Conservation (phyloP, 2,888 invertebrate species). For the Scaptomyza polygonia region DNA sequence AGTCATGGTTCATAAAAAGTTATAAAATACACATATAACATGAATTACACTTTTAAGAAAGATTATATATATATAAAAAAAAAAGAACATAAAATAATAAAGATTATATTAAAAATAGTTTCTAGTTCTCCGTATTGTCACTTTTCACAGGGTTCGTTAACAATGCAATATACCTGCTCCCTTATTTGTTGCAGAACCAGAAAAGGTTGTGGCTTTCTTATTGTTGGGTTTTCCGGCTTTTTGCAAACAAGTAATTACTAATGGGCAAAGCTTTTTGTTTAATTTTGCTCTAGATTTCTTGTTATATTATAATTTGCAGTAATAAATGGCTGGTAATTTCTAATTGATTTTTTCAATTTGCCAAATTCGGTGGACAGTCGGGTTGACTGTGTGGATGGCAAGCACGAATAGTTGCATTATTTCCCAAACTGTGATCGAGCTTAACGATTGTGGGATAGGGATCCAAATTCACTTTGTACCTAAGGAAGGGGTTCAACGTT, state of each 20-base stretch:
- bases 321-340: too few species aligned
- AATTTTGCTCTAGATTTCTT: too few species aligned
- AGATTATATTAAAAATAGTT: conserved; percentile 72
- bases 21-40: conserved; percentile 63
- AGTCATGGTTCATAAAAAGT: conserved; percentile 63
- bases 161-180: too few species aligned
- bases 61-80: conserved; percentile 71
- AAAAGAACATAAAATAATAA: conserved; percentile 55
- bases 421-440: conserved; percentile 92
- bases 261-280: too few species aligned
- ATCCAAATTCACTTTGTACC: conserved; percentile 95
- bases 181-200: too few species aligned
- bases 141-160: background rate
- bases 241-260: too few species aligned
- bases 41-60: conserved; percentile 78
- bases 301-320: too few species aligned
- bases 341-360: conserved; percentile 85
- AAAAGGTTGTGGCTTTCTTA: too few species aligned
- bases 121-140: background rate
- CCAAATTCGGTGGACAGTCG: conserved; percentile 95
- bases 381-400: conserved; percentile 96
- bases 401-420: conserved; percentile 93
- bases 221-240: too few species aligned
- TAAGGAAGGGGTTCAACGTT: conserved; percentile 74
- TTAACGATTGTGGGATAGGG: conserved; percentile 94